Base-by-base conservation (phyloP, 2,113 vertebrate genomes). In the Bubalus kerabau region DNA sequence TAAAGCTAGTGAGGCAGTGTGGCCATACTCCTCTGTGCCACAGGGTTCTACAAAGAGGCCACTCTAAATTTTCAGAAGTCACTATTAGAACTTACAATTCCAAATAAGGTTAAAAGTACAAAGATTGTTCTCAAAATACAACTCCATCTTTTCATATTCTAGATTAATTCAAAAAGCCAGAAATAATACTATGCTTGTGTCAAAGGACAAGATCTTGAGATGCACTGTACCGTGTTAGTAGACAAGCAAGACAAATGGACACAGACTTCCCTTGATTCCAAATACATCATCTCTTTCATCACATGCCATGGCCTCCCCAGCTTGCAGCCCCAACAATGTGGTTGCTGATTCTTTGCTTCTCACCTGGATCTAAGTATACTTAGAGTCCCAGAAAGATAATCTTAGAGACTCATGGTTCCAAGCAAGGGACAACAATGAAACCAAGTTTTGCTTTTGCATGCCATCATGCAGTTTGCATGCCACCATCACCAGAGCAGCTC, bases 51-150 rank as follows among this genome's bases (percentile, higher is more conserved):
- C 90, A 96, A 87, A 97, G 93, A 98, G 93, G 96, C 90, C 50
- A 76, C 76, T 89, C 95, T 60, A 94, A 93, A 52, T 74, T 87
- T 97, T 90, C 59, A 92, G 26, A 92, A 96, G 54, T 96, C 64
- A 96, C 21, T 82, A 62, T 48, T 57, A 98, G 96, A 95, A 92
- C 57, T 98, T 98, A 97, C 98, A 98, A 98, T 97, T 92, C 85
- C 98, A 98, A 98, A 93, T 98, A 98, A 98, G 74, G 87, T 97
- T 96, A 98, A 98, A 98, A 98, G 98, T 97, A 98, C 97, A 95
- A 95, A 97, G 46, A 78, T 23, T 94, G 90, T 82, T 98, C 94
- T 98, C 30, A 98, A 97, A 98, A 98, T 97, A 95, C 96, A 98
- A 98, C 93, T 97, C 98, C 59, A 96, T 81, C 96, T 98, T 97